Conservation (phyloP, 2,113 vertebrate species). For the Paratilapia polleni region DNA sequence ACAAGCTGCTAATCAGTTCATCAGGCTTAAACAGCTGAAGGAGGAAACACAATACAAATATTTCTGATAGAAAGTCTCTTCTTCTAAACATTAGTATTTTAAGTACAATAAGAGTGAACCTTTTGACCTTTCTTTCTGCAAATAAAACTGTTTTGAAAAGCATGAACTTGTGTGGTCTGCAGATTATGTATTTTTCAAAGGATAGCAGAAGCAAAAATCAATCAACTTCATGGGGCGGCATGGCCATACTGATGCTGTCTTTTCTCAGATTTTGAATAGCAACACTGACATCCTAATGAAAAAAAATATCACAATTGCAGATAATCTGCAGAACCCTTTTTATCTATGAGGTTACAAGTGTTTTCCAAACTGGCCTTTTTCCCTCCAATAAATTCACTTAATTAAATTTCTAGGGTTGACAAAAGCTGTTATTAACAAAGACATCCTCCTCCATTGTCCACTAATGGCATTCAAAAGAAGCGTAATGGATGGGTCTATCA, state of each 20-base stretch:
- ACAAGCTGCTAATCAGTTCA: neutral
- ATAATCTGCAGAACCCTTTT: slow-evolving; percentile 64
- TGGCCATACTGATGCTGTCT: slow-evolving; percentile 37
- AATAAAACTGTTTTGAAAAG: neutral
- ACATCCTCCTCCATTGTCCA: slow-evolving; percentile 91
- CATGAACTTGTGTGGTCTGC: neutral
- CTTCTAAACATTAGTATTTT: neutral
- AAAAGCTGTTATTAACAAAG: slow-evolving; percentile 93
- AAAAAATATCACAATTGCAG: slow-evolving; percentile 42
- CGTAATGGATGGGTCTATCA: slow-evolving; percentile 95
- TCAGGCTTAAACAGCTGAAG: neutral
- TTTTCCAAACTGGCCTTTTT: slow-evolving; percentile 87
- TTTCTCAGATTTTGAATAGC: slow-evolving; percentile 59
- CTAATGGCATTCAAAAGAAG: slow-evolving; percentile 91
- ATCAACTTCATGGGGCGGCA: neutral
- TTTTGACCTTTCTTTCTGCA: neutral
- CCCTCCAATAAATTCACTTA: slow-evolving; percentile 92
- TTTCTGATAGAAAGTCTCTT: neutral
- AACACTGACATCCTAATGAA: slow-evolving; percentile 55
- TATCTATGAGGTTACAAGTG: slow-evolving; percentile 85
- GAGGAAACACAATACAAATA: neutral
- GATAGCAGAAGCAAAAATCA: slow-evolving; percentile 30
- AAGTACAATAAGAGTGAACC: neutral
- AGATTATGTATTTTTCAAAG: slow-evolving; percentile 3
- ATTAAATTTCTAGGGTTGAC: slow-evolving; percentile 93